A percentile compares a stretch with the other conserved stretches of the same genome.
These are phyloP conservation scores for Tanytarsus gracilentus DNA, from an alignment of 2,888 invertebrate species.

Conservation along the genomic window DNA sequence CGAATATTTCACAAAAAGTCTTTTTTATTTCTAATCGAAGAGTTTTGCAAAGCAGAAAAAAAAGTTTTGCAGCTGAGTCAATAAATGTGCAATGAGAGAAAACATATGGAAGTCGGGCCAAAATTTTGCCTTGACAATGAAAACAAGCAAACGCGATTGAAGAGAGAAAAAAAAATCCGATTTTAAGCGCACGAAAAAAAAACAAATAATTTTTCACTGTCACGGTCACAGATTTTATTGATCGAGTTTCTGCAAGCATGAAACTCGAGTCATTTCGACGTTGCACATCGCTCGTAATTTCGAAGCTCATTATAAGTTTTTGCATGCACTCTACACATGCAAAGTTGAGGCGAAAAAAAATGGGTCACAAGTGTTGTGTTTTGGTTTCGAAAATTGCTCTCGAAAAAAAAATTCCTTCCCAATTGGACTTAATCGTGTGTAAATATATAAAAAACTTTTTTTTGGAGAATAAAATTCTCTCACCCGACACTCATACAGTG, in stretches of 20 bases:
- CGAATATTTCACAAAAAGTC: not conserved
- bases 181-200: not conserved
- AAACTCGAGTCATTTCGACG: too few relatives aligned
- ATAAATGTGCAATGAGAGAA: not conserved
- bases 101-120: conserved; percentile 9
- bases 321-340: too few relatives aligned
- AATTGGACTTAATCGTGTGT: too few relatives aligned
- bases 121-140: conserved; percentile 18
- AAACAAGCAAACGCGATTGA: not conserved
- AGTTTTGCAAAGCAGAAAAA: not conserved
- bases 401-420: too few relatives aligned
- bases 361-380: too few relatives aligned
- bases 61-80: not conserved
- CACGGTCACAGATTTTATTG: conserved; percentile 22
- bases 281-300: too few relatives aligned
- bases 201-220: not conserved
- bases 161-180: not conserved
- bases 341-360: too few relatives aligned
- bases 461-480: too few relatives aligned
- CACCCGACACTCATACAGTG: not conserved
- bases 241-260: not conserved
- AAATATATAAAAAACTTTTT: too few relatives aligned
- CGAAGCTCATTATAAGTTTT: too few relatives aligned
- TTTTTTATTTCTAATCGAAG: not conserved
- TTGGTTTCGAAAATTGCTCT: too few relatives aligned